Evolutionary conservation across 2,797 vertebrate genomes (phyloP), one percentile per base, ranked within the genome.

Genomic region (Dromococcyx pavoninus): DNA sequence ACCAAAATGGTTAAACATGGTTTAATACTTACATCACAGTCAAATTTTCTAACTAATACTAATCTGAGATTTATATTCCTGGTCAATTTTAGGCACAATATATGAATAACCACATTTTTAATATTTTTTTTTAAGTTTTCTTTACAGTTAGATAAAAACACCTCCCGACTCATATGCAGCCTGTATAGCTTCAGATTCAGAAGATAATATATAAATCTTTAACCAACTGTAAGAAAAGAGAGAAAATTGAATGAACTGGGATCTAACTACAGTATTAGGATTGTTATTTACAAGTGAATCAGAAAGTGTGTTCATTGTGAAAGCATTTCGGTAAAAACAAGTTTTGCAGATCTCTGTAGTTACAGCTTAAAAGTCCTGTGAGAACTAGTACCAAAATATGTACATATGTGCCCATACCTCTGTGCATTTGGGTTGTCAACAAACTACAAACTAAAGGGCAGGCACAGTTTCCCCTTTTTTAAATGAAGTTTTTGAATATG

Each of bases 351-450:
- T 41, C 7, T 57, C 44, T 67, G 14, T 66, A 39, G 16, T 66
- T 51, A 27, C 27, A 57, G 4, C 27, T 81, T 71, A 16, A 61
- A 88, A 71, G 3, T 41, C 3, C 5, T 33, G 5, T 54, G 21
- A 57, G 41, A 71, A 64, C 2, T 53, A 50, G 11, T 9, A 67
- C 14, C 25, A 32, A 86, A 86, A 56, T 44, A 50, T 2, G 48
- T 28, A 50, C 27, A 53, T 2, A 1, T 46, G 28, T n/a, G 6
- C 17, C 9, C 50, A 4, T 24, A 46, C 2, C 2, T 51, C 41
- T 35, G 6, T 32, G 11, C 37, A 8, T 54, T 83, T n/a, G 17
- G 14, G 13, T n/a, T 79, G 11, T 11, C 37, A 39, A 37, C 32
- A 86, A 51, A 46, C n/a, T 43, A n/a, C 10, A 33, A 58, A 33